These are phyloP conservation scores for Alentia gelatinosa DNA, from an alignment of 2,888 invertebrate genomes.

Conservation along the genomic window DNA sequence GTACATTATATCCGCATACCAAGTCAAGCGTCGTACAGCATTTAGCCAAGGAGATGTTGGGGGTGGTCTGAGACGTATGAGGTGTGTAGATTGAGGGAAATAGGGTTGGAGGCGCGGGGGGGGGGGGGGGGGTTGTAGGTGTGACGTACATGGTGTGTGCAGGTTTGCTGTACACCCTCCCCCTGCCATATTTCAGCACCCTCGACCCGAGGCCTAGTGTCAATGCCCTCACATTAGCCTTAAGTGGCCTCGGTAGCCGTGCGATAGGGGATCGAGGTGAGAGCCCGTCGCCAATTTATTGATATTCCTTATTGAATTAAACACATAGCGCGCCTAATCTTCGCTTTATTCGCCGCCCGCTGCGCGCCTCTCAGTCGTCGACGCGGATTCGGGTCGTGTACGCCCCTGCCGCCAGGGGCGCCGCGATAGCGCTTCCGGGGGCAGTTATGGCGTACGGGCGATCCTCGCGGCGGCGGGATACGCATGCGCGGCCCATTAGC, in stretches of 20 bases:
- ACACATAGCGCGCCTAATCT: conserved; percentile 31
- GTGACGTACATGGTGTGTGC: too few species aligned
- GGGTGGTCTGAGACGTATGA: too few species aligned
- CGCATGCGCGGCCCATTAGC: conserved; percentile 38
- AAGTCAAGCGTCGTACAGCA: too few species aligned
- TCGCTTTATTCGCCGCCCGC: not conserved
- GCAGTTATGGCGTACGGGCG: not conserved
- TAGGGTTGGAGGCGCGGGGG: not conserved
- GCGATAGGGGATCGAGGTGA: not conserved
- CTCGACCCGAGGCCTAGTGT: not conserved
- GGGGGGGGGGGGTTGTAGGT: too few species aligned
- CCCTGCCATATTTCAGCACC: not conserved
- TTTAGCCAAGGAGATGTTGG: too few species aligned
- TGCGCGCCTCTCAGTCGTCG: not conserved
- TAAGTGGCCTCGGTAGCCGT: not conserved
- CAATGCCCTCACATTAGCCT: conserved; percentile 14
- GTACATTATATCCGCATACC: too few species aligned
- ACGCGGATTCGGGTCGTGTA: not conserved
- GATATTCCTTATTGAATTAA: conserved; percentile 50
- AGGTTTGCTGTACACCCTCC: not conserved
- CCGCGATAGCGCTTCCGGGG: not conserved
- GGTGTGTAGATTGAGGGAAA: too few species aligned
- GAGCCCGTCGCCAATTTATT: conserved; percentile 31
- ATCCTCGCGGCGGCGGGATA: not conserved
- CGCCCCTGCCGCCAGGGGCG: not conserved